phyloP scores from a whole-genome alignment of 2,113 vertebrate genomes.

The Nematolebias whitei region DNA sequence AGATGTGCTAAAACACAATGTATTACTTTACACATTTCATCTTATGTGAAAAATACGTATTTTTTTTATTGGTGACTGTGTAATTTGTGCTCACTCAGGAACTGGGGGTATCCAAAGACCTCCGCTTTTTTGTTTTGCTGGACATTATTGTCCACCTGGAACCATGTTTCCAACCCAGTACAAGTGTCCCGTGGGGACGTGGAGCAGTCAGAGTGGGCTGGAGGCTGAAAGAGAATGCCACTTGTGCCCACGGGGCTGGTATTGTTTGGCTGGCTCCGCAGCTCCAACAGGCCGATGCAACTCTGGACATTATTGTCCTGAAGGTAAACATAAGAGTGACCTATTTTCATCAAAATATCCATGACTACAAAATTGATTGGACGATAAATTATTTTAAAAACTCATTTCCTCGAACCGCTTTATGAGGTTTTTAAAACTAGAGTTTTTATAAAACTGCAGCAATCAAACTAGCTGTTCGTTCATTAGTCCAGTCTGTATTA shows the following conservation, averaged over 20 bases:
- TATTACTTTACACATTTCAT: too few relatives aligned
- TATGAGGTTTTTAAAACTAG: too few relatives aligned
- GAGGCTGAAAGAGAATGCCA: conserved; percentile 74
- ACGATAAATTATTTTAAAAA: too few relatives aligned
- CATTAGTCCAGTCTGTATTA: too few relatives aligned
- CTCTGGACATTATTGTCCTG: conserved; percentile 87
- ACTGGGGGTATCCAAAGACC: conserved; percentile 87
- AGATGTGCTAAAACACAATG: too few relatives aligned
- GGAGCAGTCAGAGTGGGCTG: conserved; percentile 83
- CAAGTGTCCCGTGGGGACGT: conserved; percentile 87
- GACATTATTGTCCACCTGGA: conserved; percentile 88
- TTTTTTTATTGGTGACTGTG: not conserved
- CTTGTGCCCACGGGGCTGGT: conserved; percentile 83
- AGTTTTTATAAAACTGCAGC: too few relatives aligned
- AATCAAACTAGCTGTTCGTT: too few relatives aligned
- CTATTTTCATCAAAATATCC: not conserved
- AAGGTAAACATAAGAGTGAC: conserved; percentile 66
- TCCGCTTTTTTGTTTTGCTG: conserved; percentile 81
- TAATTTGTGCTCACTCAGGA: conserved; percentile 62
- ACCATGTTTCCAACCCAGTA: conserved; percentile 84
- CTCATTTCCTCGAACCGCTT: too few relatives aligned
- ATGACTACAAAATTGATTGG: too few relatives aligned
- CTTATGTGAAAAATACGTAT: too few relatives aligned
- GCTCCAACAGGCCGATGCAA: conserved; percentile 82
- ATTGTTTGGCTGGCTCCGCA: conserved; percentile 81